These are phyloP conservation scores for Garrulus glandarius DNA, from an alignment of 2,797 vertebrate genomes.

Conservation along the genomic window DNA sequence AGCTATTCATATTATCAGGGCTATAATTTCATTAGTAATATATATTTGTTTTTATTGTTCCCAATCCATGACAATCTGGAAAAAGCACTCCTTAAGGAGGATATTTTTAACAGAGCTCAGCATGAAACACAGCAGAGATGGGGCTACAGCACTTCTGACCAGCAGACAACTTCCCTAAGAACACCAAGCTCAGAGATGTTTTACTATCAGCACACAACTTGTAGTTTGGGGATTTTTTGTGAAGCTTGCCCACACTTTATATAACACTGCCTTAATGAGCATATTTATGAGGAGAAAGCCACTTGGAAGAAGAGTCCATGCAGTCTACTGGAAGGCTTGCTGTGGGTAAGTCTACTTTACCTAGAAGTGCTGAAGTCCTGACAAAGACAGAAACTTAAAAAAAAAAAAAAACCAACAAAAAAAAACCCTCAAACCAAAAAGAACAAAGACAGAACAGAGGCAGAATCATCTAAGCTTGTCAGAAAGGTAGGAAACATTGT, in stretches of 20 bases:
- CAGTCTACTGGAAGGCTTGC: background rate
- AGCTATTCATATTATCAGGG: background rate
- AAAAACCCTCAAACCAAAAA: background rate
- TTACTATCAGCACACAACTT: background rate
- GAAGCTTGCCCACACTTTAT: background rate
- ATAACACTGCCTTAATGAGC: background rate
- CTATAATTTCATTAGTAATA: background rate
- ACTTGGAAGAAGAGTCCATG: background rate
- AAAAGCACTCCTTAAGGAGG: background rate
- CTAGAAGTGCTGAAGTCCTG: background rate
- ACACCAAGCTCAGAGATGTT: background rate
- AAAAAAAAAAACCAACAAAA: no score
- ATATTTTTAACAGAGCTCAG: background rate
- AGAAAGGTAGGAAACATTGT: background rate
- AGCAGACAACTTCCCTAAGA: background rate
- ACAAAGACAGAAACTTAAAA: background rate
- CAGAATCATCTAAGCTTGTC: background rate
- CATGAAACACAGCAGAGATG: background rate
- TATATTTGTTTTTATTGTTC: background rate
- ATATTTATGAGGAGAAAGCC: background rate
- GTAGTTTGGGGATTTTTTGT: accelerated
- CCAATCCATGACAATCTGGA: background rate
- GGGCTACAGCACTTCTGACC: background rate
- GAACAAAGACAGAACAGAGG: background rate
- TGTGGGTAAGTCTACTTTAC: background rate